phyloP scores from a whole-genome alignment of 2,113 vertebrate species.

The Tenrec ecaudatus region DNA sequence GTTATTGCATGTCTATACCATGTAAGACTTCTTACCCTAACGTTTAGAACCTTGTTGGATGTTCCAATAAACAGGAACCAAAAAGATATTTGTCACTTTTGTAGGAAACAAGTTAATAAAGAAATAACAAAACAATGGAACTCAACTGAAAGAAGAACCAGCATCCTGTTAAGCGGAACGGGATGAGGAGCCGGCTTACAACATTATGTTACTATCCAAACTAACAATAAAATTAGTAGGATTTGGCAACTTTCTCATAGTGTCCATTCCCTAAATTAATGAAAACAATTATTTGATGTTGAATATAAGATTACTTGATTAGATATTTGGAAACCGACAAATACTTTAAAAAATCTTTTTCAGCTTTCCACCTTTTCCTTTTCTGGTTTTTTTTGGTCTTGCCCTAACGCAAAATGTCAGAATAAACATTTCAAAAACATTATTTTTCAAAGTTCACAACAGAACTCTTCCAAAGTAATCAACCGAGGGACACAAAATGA shows the following conservation, averaged over 20 bases:
- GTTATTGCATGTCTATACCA: neutral
- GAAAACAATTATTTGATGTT: neutral
- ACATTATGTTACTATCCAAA: neutral
- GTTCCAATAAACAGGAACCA: neutral
- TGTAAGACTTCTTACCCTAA: neutral
- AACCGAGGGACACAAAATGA: neutral
- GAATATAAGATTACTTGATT: neutral
- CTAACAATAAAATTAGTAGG: neutral
- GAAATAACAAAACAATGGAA: neutral
- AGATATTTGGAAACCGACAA: neutral
- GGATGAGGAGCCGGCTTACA: neutral
- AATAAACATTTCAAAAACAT: constrained; percentile 63
- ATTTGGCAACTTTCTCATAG: neutral
- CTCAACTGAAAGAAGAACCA: neutral
- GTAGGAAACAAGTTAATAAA: neutral
- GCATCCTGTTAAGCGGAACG: neutral
- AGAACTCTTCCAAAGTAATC: constrained; percentile 45
- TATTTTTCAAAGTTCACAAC: constrained; percentile 52
- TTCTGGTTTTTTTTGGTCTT: constrained; percentile 50
- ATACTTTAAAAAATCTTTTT: neutral
- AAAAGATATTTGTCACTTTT: neutral
- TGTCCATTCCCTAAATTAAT: neutral
- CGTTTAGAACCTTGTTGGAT: neutral
- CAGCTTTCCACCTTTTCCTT: neutral
- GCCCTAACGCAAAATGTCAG: constrained; percentile 20